Percentiles rank a stretch among this genome's conserved stretches.
Evolutionary conservation across 2,888 invertebrate species (phyloP).

Genomic region (Leptothorax acervorum): DNA sequence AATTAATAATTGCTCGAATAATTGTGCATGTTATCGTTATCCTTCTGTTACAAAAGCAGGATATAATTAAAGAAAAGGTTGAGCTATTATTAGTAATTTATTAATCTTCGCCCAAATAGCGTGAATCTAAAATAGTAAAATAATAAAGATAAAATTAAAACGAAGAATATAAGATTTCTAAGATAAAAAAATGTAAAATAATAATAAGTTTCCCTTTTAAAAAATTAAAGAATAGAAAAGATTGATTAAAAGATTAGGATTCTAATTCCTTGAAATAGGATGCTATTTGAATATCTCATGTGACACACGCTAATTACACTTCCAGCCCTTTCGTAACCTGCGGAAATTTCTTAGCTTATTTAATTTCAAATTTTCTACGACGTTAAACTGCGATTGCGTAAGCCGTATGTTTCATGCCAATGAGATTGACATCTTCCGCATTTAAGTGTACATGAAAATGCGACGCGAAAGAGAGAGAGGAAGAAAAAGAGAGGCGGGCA

Average conservation of each 20-base stretch:
- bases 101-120: neutral
- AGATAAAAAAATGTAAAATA: slow-evolving; percentile 9
- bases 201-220: neutral
- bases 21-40: neutral
- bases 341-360: neutral
- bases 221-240: neutral
- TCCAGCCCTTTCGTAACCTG: neutral
- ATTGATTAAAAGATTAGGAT: neutral
- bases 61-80: neutral
- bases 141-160: neutral
- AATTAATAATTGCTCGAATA: neutral
- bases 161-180: neutral
- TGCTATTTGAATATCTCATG: neutral
- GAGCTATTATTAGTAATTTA: neutral
- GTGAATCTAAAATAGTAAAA: neutral
- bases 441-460: slow-evolving; percentile 13
- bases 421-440: neutral
- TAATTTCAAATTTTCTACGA: slow-evolving; percentile 24
- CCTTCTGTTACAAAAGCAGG: neutral
- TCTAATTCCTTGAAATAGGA: neutral
- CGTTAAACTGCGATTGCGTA: slow-evolving; percentile 36
- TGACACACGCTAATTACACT: neutral
- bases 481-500: slow-evolving; percentile 16
- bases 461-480: slow-evolving; percentile 7
- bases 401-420: slow-evolving; percentile 10